Conservation (phyloP, 2,888 invertebrate genomes). For the Cantharis flavilabris region DNA sequence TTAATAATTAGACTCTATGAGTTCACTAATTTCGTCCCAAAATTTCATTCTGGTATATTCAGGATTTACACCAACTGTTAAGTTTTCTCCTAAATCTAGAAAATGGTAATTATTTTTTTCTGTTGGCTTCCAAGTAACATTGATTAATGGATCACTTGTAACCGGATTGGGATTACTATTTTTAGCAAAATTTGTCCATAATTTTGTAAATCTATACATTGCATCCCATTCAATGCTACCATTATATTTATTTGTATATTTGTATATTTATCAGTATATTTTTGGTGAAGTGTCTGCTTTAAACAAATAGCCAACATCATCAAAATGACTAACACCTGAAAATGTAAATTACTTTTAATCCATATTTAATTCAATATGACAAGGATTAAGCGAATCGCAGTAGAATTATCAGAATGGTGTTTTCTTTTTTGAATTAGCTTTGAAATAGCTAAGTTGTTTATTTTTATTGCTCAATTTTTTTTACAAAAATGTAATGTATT, state of each 20-base stretch:
- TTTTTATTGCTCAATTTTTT: too few species aligned
- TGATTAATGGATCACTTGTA: constrained; percentile 13
- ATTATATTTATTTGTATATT: too few species aligned
- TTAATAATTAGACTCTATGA: not conserved
- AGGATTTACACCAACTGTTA: constrained; percentile 34
- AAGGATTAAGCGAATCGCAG: too few species aligned
- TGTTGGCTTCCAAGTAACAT: constrained; percentile 40
- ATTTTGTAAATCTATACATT: constrained; percentile 36
- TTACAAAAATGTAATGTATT: too few species aligned
- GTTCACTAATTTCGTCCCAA: constrained; percentile 34
- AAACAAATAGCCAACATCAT: constrained; percentile 45
- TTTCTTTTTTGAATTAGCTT: too few species aligned
- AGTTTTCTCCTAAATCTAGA: constrained; percentile 43
- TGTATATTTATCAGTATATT: too few species aligned
- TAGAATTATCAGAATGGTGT: too few species aligned
- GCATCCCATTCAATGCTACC: constrained; percentile 35
- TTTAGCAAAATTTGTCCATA: constrained; percentile 46
- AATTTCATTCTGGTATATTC: constrained; percentile 35
- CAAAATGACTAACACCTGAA: constrained; percentile 41
- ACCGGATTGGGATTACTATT: constrained; percentile 28
- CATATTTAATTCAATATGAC: too few species aligned
- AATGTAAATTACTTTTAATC: not conserved
- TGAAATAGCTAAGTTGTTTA: too few species aligned
- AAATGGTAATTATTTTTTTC: constrained; percentile 33
- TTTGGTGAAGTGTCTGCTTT: constrained; percentile 30